Conservation (phyloP, 1,140 invertebrate species). For the Hylyphantes graminicola region DNA sequence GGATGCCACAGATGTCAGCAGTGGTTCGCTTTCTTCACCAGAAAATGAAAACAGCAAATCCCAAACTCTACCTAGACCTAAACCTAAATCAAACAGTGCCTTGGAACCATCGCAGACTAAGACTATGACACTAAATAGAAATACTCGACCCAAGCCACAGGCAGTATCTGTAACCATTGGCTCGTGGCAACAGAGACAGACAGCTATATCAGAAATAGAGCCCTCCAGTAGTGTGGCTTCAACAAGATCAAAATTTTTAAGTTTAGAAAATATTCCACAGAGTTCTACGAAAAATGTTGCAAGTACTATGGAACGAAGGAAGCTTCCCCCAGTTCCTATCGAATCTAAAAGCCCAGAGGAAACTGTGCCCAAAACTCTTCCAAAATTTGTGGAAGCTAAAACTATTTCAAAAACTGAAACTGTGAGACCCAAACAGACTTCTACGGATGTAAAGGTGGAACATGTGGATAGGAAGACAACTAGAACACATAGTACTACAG, state of each 20-base stretch:
- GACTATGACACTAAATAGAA: conserved; percentile 44
- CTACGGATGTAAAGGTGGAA: background rate
- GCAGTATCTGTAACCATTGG: conserved; percentile 52
- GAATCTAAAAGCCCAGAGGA: conserved; percentile 14
- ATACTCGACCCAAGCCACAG: conserved; percentile 32
- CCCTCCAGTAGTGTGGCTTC: conserved; percentile 46
- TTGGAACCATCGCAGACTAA: conserved; percentile 33
- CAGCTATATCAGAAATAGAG: conserved; percentile 28
- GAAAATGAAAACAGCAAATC: conserved; percentile 51
- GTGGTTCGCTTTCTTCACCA: conserved; percentile 39
- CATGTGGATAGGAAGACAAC: background rate
- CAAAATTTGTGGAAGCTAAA: conserved; percentile 27
- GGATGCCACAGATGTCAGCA: conserved; percentile 24
- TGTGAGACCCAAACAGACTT: background rate
- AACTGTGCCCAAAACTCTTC: conserved; percentile 11
- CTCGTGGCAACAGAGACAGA: conserved; percentile 48
- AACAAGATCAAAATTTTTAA: conserved; percentile 54
- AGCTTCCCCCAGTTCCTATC: conserved; percentile 51
- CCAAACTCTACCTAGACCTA: conserved; percentile 49
- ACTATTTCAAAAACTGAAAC: conserved; percentile 29
- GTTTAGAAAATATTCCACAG: conserved; percentile 54
- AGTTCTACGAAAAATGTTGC: background rate
- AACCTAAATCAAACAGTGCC: conserved; percentile 40
- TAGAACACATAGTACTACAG: background rate
- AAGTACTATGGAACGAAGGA: conserved; percentile 42